phyloP scores from a whole-genome alignment of 2,113 vertebrate species.

The Spilogale gracilis region DNA sequence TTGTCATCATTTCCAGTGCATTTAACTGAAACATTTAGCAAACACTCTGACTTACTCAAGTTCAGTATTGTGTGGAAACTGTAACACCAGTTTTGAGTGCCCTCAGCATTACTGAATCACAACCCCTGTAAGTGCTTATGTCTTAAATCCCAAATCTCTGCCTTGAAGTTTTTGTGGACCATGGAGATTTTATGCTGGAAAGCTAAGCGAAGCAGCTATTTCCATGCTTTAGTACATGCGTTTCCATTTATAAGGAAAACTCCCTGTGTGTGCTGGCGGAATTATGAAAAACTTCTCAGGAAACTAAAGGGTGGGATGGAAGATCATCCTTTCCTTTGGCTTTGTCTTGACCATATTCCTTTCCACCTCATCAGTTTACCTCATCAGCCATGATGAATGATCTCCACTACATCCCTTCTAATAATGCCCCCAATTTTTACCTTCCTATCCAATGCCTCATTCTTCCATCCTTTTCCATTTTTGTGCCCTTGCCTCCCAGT shows the following conservation, averaged over 20 bases:
- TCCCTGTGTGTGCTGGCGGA: background rate
- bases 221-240: background rate
- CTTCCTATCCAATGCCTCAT: background rate
- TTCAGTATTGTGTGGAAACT: background rate
- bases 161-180: slow-evolving; percentile 27
- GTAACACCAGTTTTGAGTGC: background rate
- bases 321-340: background rate
- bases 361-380: background rate
- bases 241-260: slow-evolving; percentile 41
- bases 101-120: background rate
- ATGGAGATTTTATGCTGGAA: slow-evolving; percentile 7
- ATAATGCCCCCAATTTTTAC: slow-evolving; percentile 42
- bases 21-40: slow-evolving; percentile 37
- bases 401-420: background rate
- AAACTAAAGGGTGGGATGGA: background rate
- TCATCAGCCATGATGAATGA: slow-evolving; percentile 47
- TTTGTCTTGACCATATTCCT: background rate
- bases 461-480: background rate
- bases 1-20: slow-evolving; percentile 23
- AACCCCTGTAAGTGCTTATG: background rate
- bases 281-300: slow-evolving; percentile 53
- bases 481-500: background rate
- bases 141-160: slow-evolving; percentile 22
- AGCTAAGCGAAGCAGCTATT: background rate
- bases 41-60: slow-evolving; percentile 41